Evolutionary conservation across 2,113 vertebrate genomes (phyloP), one percentile per base, ranked within the genome.

Genomic region (Loxodonta africana): DNA sequence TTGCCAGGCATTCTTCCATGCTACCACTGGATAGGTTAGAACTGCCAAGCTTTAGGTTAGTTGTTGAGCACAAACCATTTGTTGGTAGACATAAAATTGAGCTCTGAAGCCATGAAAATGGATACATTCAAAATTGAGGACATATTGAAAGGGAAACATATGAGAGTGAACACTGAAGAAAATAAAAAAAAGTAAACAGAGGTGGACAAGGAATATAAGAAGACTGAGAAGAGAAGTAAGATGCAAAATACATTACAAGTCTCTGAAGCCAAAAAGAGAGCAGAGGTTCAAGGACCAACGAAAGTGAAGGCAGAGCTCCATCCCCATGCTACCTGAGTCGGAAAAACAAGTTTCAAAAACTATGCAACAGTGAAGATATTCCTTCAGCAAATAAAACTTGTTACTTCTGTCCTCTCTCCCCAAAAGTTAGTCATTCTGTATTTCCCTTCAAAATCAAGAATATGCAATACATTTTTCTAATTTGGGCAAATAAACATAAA

Each of bases 401-500:
- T 57, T 30, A 51, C 17, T 88, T 26, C 14, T 25, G 48, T 30
- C 23, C 48, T 92, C 15, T 37, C 11, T 57, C 41, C 20, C 83
- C 57, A 1, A 92, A 96, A 63, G 10, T 20, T 51, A 78, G 14
- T 33, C 15, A 91, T 84, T 93, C 5, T 69, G 6, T 51, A 51
- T 82, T 89, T 98, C 14, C 26, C 69, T 18, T 87, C 10, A 87
- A 93, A 91, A 86, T 57, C 18, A 86, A 83, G 7, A 63, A 20
- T 28, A 37, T 28, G 0, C n/a, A 86, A 74, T 37, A 82, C 0
- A 21, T 41, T 62, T 88, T 85, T 90, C 57, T 95, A 88, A 53
- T 28, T 51, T 91, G 62, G 44, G 1, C 8, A 96, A 76, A 57
- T 41, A 87, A 4, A 20, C 51, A 3, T 93, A 25, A 86, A 73